These are phyloP conservation scores for Anser cygnoides DNA, from an alignment of 2,113 vertebrate genomes.

Conservation along the genomic window DNA sequence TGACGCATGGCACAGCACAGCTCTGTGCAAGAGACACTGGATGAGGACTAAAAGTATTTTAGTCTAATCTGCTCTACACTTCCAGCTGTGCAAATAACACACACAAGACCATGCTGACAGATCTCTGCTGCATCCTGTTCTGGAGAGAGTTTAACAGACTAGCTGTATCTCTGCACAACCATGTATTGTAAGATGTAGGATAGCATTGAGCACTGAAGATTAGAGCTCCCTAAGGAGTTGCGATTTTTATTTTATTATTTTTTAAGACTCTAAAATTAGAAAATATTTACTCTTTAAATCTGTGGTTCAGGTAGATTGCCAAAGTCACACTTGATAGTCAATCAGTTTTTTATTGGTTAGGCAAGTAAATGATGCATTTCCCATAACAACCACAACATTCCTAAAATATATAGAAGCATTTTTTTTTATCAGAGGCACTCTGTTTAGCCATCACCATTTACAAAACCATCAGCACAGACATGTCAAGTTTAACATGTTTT, in stretches of 20 bases:
- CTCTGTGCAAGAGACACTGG: background rate
- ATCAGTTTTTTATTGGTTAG: background rate
- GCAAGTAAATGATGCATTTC: background rate
- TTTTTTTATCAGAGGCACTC: background rate
- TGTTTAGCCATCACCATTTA: constrained; percentile 34
- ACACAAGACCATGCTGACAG: constrained; percentile 40
- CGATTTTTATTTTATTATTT: background rate
- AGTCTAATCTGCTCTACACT: constrained; percentile 38
- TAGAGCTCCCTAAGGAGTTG: constrained; percentile 38
- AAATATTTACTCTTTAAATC: constrained; percentile 24
- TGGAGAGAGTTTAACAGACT: constrained; percentile 3
- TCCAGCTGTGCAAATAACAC: constrained; percentile 63
- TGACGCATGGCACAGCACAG: background rate
- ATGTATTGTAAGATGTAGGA: background rate
- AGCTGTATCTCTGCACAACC: background rate
- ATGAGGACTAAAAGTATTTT: constrained; percentile 36
- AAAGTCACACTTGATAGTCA: background rate
- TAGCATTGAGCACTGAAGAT: constrained; percentile 31
- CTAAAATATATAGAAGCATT: background rate
- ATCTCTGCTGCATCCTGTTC: constrained; percentile 25
- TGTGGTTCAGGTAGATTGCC: background rate
- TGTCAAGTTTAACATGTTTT: constrained; percentile 60
- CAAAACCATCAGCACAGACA: constrained; percentile 31
- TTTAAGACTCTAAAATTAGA: background rate
- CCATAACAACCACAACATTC: background rate